These are phyloP conservation scores for Eumacrocentrus americanus DNA, from an alignment of 2,888 invertebrate species.

Conservation along the genomic window DNA sequence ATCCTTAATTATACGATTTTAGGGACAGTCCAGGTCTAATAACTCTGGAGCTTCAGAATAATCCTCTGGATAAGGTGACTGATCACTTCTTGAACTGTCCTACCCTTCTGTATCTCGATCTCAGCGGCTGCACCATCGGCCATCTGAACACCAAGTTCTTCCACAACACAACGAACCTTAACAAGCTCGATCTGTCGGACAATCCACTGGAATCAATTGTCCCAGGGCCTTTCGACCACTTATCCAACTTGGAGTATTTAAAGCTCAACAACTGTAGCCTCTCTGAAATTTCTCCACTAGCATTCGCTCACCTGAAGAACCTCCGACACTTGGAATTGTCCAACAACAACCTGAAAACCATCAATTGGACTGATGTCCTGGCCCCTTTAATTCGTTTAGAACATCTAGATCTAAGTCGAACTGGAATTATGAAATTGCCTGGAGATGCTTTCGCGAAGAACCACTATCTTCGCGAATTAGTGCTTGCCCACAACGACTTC, in stretches of 20 bases:
- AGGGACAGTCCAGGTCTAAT: conserved; percentile 74
- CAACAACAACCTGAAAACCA: conserved; percentile 65
- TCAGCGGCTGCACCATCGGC: conserved; percentile 70
- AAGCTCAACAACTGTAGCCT: conserved; percentile 72
- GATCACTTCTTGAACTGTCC: conserved; percentile 71
- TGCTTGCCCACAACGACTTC: conserved; percentile 71
- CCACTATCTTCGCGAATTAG: conserved; percentile 69
- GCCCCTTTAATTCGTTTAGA: conserved; percentile 68
- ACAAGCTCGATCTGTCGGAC: conserved; percentile 72
- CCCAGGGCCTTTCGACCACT: conserved; percentile 68
- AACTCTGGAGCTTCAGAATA: conserved; percentile 73
- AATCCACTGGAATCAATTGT: conserved; percentile 70
- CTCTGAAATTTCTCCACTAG: conserved; percentile 65
- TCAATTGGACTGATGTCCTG: conserved; percentile 70
- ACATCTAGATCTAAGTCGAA: conserved; percentile 69
- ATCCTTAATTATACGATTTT: too few relatives aligned
- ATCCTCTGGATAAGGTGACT: conserved; percentile 68
- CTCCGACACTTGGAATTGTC: conserved; percentile 71
- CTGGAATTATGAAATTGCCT: conserved; percentile 68
- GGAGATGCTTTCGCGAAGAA: conserved; percentile 72
- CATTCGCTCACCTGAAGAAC: conserved; percentile 67
- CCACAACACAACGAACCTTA: conserved; percentile 70
- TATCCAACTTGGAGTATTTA: conserved; percentile 71
- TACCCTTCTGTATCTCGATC: conserved; percentile 72
- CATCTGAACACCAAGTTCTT: conserved; percentile 70